These are phyloP conservation scores for Athalia circularis DNA, from an alignment of 2,888 invertebrate genomes.

Conservation along the genomic window DNA sequence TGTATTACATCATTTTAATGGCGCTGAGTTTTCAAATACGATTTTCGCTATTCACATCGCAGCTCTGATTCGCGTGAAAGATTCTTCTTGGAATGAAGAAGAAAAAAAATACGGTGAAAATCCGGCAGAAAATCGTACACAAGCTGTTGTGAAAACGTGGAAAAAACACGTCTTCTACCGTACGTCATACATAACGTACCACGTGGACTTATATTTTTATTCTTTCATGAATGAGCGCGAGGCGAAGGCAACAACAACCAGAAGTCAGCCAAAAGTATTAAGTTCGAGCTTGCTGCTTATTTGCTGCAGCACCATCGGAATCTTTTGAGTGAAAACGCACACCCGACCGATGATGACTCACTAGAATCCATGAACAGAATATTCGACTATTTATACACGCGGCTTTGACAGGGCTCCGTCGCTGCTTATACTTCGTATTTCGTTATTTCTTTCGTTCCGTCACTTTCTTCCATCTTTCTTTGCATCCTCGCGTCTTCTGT, in stretches of 20 bases:
- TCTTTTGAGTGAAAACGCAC: background rate
- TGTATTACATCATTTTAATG: too few relatives aligned
- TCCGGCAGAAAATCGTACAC: too few relatives aligned
- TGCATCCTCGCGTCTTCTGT: background rate
- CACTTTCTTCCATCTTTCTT: background rate
- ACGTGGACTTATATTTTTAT: background rate
- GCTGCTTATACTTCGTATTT: background rate
- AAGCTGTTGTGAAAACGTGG: too few relatives aligned
- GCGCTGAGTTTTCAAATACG: too few relatives aligned
- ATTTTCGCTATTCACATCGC: too few relatives aligned
- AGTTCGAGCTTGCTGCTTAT: too few relatives aligned
- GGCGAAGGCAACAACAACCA: too few relatives aligned
- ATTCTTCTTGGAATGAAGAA: too few relatives aligned
- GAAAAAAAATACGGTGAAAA: too few relatives aligned
- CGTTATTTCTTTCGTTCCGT: background rate
- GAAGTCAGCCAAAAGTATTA: too few relatives aligned
- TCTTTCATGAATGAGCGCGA: constrained; percentile 7
- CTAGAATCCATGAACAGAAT: constrained; percentile 13
- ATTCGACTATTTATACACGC: constrained; percentile 27
- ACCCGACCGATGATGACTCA: constrained; percentile 22
- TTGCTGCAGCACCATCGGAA: too few relatives aligned
- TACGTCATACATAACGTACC: background rate
- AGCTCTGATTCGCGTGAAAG: too few relatives aligned
- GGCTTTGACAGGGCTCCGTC: constrained; percentile 8
- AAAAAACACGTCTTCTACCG: background rate